A percentile compares a stretch with the other conserved stretches of the same genome.
These are phyloP conservation scores for Lasioglossum villosulum DNA, from an alignment of 2,888 invertebrate species.

Conservation along the genomic window DNA sequence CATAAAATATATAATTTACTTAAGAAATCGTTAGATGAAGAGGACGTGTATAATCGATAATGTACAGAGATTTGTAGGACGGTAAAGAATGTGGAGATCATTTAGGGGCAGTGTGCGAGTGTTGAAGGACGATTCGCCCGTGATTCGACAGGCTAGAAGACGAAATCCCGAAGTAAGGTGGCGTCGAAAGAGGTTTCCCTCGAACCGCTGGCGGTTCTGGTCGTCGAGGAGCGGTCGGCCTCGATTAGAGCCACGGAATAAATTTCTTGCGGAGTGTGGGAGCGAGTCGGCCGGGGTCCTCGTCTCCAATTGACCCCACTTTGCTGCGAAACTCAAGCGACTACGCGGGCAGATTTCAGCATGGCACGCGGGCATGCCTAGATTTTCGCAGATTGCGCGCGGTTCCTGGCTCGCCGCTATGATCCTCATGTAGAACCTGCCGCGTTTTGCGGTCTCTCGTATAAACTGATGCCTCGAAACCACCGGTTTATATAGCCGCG, in stretches of 20 bases:
- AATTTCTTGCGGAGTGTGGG: conserved; percentile 80
- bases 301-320: conserved; percentile 81
- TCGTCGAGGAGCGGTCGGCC: conserved; percentile 68
- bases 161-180: not conserved
- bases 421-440: conserved; percentile 54
- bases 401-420: conserved; percentile 19
- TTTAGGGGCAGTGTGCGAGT: no score
- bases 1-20: no score
- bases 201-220: conserved; percentile 46
- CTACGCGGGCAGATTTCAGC: conserved; percentile 72
- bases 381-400: conserved; percentile 71
- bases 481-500: not conserved
- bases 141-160: not conserved
- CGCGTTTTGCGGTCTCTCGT: conserved; percentile 23
- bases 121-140: not conserved
- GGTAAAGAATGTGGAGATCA: not conserved
- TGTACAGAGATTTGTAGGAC: not conserved
- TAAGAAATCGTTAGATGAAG: no score
- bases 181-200: conserved; percentile 28
- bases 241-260: conserved; percentile 73
- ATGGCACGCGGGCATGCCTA: conserved; percentile 58
- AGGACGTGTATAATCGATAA: not conserved
- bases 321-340: conserved; percentile 73
- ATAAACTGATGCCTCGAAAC: conserved; percentile 34
- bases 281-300: conserved; percentile 75